Conservation (phyloP, 2,797 vertebrate genomes). For the Myiothlypis coronata region DNA sequence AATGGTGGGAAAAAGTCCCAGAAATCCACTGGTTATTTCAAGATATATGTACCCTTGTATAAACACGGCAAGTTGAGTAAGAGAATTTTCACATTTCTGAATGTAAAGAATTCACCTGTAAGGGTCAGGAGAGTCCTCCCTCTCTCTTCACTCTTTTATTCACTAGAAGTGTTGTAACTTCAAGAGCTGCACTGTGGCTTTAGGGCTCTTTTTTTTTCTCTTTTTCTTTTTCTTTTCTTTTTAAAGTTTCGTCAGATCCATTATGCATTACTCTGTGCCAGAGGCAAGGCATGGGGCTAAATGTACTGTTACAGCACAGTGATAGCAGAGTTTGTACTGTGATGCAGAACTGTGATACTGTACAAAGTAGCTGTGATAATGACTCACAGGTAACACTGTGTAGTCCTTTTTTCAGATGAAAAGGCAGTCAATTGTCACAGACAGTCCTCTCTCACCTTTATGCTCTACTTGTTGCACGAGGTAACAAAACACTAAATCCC, state of each 20-base stretch:
- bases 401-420: neutral
- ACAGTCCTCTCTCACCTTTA: neutral
- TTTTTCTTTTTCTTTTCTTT: neutral
- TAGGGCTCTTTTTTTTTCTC: neutral
- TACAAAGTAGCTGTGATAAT: conserved; percentile 29
- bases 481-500: neutral
- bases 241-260: conserved; percentile 25
- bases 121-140: neutral
- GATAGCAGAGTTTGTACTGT: neutral
- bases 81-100: neutral
- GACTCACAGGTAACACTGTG: neutral
- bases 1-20: neutral
- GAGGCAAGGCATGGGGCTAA: conserved; percentile 48
- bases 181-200: conserved; percentile 4
- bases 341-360: conserved; percentile 27
- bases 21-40: neutral
- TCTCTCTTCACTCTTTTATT: neutral
- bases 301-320: conserved; percentile 12
- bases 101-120: neutral
- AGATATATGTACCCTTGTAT: neutral
- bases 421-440: neutral
- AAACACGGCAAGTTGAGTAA: neutral
- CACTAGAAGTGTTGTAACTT: neutral
- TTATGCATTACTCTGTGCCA: conserved; percentile 4
- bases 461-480: neutral